These are phyloP conservation scores for Pseudorasbora parva DNA, from an alignment of 2,113 vertebrate species.

Conservation along the genomic window DNA sequence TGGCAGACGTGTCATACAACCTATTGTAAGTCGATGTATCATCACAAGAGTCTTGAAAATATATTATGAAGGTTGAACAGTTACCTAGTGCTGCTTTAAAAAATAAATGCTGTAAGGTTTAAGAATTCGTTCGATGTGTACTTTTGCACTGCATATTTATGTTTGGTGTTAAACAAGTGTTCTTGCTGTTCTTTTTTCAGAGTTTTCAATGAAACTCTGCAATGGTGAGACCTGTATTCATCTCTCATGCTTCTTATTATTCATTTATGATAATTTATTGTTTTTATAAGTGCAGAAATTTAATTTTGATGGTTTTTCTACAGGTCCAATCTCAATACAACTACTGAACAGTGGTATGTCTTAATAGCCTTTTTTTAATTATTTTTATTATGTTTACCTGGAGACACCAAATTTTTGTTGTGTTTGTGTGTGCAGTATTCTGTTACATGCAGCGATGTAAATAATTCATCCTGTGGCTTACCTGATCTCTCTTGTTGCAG, in stretches of 20 bases:
- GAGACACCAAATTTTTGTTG: neutral
- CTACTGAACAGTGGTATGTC: conserved; percentile 84
- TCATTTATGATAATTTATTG: neutral
- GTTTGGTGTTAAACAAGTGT: neutral
- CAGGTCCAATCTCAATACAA: conserved; percentile 82
- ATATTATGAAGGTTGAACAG: too few relatives aligned
- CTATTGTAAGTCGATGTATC: too few relatives aligned
- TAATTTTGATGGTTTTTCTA: conserved; percentile 18
- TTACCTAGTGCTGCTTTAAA: too few relatives aligned
- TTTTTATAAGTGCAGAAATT: neutral
- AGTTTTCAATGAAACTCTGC: conserved; percentile 74
- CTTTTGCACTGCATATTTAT: neutral
- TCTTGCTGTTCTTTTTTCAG: conserved; percentile 50
- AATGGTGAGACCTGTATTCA: conserved; percentile 66
- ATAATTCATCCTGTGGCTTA: conserved; percentile 5
- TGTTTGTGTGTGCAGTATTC: neutral
- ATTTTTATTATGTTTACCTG: neutral
- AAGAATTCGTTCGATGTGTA: neutral
- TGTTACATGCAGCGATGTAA: conserved; percentile 17
- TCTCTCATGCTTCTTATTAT: conserved; percentile 13
- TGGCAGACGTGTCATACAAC: too few relatives aligned
- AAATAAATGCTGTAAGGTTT: neutral
- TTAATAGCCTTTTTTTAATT: neutral
- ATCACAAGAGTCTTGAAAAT: too few relatives aligned
- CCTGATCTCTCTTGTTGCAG: conserved; percentile 52